Base-by-base conservation (phyloP, 2,888 invertebrate genomes). In the Cerastis leucographa region DNA sequence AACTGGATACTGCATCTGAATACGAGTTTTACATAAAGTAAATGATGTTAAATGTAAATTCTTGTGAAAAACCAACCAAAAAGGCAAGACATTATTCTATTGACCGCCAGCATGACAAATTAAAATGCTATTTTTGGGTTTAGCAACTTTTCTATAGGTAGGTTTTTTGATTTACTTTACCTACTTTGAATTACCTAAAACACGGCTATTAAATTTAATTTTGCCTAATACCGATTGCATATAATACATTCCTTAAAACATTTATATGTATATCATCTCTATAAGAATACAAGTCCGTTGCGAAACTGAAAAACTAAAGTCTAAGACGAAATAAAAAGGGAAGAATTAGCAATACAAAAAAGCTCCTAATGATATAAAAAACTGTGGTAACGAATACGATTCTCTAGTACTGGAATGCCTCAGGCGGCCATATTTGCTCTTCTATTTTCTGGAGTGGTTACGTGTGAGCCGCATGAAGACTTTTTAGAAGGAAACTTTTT, bases 311-410 rank as follows among this genome's bases (percentile, higher is more conserved):
- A 64, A 65, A 22, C 42, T 80, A 49, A 64, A 80, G 42, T 62
- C 56, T 51, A 56, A 79, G 54, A 70, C 19, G 11, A 59, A 84
- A 65, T 62, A 69, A 69, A 49, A 69, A 78, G 12, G 1, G 0
- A 61, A 42, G 42, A 49, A 44, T 69, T 44, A 46, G 76, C 19
- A 65, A 69, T 61, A 59, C 81, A 80, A 70, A 51, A 54, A 29
- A 40, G 42, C 17, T 69, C 22, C 67, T 74, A 74, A 71, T 67
- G 81, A 80, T 67, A 74, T 71, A 80, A 81, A 81, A 84, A 68
- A 51, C 35, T 14, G 40, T n/a, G 46, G 61, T 54, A 65, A 80
- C 59, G 64, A 82, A 84, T 71, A 69, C 75, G n/a, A 64, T 80
- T 80, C 42, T 64, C n/a, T 59, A 35, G 51, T 25, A 35, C 64